These are phyloP conservation scores for Callimorpha dominula DNA, from an alignment of 2,888 invertebrate species.

Conservation along the genomic window DNA sequence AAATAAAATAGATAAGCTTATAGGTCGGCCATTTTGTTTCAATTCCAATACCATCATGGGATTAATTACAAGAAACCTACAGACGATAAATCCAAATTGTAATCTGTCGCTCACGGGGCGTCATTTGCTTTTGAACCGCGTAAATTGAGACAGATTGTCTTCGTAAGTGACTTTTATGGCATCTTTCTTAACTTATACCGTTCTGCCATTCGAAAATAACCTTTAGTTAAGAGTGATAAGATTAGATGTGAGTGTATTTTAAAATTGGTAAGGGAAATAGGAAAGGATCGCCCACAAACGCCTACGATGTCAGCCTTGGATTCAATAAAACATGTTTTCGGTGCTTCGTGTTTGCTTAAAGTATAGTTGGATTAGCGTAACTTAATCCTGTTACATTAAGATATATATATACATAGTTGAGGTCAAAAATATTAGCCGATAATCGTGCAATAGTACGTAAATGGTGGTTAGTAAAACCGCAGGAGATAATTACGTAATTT, in stretches of 20 bases:
- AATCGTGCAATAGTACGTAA: neutral
- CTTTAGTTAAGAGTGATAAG: neutral
- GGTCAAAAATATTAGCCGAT: neutral
- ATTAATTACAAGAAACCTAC: neutral
- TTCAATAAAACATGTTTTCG: constrained; percentile 14
- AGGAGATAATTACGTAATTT: neutral
- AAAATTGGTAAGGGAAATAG: constrained; percentile 16
- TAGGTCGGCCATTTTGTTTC: neutral
- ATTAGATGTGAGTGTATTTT: neutral
- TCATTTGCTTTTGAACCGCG: constrained; percentile 12
- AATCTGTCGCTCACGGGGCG: neutral
- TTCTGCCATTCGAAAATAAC: neutral
- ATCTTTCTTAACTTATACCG: neutral
- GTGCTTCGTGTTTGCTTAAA: neutral
- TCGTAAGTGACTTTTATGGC: constrained; percentile 22
- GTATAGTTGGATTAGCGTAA: neutral
- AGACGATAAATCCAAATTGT: constrained; percentile 15
- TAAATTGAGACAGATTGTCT: constrained; percentile 31
- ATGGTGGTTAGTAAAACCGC: neutral
- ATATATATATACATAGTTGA: neutral
- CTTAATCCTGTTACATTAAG: neutral
- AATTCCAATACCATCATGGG: neutral
- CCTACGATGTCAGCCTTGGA: constrained; percentile 27
- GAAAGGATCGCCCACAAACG: constrained; percentile 28
- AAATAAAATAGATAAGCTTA: neutral